These are phyloP conservation scores for Drosophila formosana DNA, from an alignment of 2,888 invertebrate species.

Conservation along the genomic window DNA sequence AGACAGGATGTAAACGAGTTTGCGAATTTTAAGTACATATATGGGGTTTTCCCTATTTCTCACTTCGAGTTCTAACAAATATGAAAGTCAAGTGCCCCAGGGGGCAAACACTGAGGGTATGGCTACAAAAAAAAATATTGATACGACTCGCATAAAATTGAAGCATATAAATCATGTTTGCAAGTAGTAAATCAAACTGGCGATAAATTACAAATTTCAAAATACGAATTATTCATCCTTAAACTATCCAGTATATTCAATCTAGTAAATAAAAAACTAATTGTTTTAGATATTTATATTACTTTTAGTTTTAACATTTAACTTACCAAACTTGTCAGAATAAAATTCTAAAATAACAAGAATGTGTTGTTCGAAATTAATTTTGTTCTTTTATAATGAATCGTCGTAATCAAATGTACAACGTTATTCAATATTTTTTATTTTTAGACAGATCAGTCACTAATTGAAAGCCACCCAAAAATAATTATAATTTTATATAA, in stretches of 20 bases:
- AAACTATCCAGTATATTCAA: too few relatives aligned
- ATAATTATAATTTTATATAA: slow-evolving; percentile 56
- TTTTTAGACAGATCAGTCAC: slow-evolving; percentile 35
- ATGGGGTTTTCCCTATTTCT: slow-evolving; percentile 51
- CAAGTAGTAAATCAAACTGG: too few relatives aligned
- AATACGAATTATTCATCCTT: too few relatives aligned
- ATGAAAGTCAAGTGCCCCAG: slow-evolving; percentile 64
- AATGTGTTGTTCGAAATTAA: not conserved
- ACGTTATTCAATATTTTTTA: slow-evolving; percentile 42
- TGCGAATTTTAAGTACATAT: slow-evolving; percentile 27
- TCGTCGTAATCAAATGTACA: slow-evolving; percentile 43
- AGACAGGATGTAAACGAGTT: slow-evolving; percentile 54
- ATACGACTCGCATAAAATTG: too few relatives aligned
- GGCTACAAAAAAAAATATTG: too few relatives aligned
- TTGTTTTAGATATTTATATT: not conserved
- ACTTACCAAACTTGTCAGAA: slow-evolving; percentile 79
- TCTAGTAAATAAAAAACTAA: too few relatives aligned
- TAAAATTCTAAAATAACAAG: slow-evolving; percentile 14
- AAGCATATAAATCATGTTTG: too few relatives aligned
- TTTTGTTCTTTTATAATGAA: slow-evolving; percentile 17
- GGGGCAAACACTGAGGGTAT: slow-evolving; percentile 29
- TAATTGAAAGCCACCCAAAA: slow-evolving; percentile 45
- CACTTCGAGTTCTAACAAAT: slow-evolving; percentile 55
- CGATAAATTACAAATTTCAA: too few relatives aligned
- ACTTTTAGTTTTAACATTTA: slow-evolving; percentile 9